Evolutionary conservation across 2,888 invertebrate species (phyloP).

Genomic region (Pristionchus mayeri): DNA sequence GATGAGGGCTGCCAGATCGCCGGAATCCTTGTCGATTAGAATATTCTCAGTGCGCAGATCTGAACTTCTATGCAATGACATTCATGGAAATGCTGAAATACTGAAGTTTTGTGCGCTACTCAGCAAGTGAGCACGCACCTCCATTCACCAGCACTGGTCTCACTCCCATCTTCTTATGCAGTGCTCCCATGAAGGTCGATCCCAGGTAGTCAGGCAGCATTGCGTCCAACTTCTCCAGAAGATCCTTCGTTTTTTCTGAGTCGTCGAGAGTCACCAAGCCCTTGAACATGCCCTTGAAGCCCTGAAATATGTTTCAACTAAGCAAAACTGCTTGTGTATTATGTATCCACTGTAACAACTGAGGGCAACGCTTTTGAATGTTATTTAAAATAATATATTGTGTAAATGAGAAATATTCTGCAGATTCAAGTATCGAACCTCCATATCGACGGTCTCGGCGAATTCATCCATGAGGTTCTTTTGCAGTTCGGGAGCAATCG

Average conservation of each 20-base stretch:
- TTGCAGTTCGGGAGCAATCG: not conserved
- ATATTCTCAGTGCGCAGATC: constrained; percentile 22
- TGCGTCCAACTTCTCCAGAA: not conserved
- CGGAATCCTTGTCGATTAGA: not conserved
- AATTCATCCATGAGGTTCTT: not conserved
- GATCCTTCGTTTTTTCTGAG: not conserved
- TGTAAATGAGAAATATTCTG: too few species aligned
- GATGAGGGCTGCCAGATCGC: not conserved
- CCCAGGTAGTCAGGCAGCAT: not conserved
- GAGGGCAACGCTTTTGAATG: too few species aligned
- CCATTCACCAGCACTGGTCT: not conserved
- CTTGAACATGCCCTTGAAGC: not conserved
- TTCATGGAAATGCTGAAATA: too few species aligned
- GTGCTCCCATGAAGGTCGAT: not conserved
- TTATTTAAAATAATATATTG: too few species aligned
- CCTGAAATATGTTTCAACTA: not conserved
- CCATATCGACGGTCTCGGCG: not conserved
- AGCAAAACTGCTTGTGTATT: not conserved
- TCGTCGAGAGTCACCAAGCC: not conserved
- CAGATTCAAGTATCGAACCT: not conserved
- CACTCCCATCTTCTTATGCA: not conserved
- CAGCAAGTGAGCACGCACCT: not conserved
- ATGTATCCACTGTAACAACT: too few species aligned
- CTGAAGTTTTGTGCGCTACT: too few species aligned
- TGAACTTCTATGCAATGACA: too few species aligned